Evolutionary conservation across 2,113 vertebrate genomes (phyloP).

Genomic region (Dascyllus trimaculatus): DNA sequence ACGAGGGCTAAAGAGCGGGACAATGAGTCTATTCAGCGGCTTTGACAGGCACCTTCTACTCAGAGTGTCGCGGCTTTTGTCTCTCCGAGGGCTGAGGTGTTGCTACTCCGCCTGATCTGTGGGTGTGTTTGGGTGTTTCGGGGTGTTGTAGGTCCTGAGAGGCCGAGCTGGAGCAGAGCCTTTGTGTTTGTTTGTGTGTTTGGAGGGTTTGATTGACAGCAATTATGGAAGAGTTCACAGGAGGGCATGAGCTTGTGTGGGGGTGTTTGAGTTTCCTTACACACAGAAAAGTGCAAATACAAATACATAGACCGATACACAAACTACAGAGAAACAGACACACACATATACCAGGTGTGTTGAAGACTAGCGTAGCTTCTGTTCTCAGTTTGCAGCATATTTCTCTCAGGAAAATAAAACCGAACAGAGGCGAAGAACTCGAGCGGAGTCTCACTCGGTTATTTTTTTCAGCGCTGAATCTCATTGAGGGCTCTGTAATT

Average conservation of each 20-base stretch:
- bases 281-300: slow-evolving; percentile 12
- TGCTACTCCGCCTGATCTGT: slow-evolving; percentile 20
- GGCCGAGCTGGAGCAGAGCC: slow-evolving; percentile 29
- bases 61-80: slow-evolving; percentile 57
- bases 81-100: slow-evolving; percentile 34
- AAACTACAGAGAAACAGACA: slow-evolving; percentile 6
- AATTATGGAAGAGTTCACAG: slow-evolving; percentile 65
- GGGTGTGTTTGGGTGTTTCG: slow-evolving; percentile 4
- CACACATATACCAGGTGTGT: slow-evolving; percentile 22
- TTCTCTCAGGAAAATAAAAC: slow-evolving; percentile 16
- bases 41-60: slow-evolving; percentile 60
- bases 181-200: slow-evolving; percentile 72
- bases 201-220: slow-evolving; percentile 74
- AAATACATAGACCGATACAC: slow-evolving; percentile 11
- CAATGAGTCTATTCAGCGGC: slow-evolving; percentile 64
- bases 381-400: slow-evolving; percentile 23
- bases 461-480: slow-evolving; percentile 29
- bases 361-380: not conserved
- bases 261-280: not conserved
- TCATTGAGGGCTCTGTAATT: slow-evolving; percentile 58
- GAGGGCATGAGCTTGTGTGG: slow-evolving; percentile 41
- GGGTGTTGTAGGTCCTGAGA: slow-evolving; percentile 48
- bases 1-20: slow-evolving; percentile 56
- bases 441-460: slow-evolving; percentile 13
- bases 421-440: slow-evolving; percentile 2